Base-by-base conservation (phyloP, 2,888 invertebrate genomes). In the Romanomermis culicivorax region DNA sequence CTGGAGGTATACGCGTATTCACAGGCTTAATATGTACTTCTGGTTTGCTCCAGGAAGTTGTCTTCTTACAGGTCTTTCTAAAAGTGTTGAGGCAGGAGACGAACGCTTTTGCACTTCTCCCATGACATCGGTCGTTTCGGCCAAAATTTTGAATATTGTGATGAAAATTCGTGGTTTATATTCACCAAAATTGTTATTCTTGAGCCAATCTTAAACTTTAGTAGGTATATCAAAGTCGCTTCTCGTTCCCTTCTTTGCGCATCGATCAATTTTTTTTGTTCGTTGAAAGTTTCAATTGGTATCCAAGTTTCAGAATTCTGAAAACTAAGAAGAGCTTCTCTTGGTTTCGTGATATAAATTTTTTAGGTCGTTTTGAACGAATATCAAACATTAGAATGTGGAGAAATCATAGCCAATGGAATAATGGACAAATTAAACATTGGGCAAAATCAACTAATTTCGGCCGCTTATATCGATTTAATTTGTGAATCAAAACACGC, bases 381-480 rank as follows among this genome's bases (percentile, higher is more conserved):
- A 0, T 76, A 79, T 54, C 80, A 85, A 65, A 74, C 76, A 2
- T 55, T 76, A 0, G 78, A 79, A 62, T 77, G 80, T 25, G 86
- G 85, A 0, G 75, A 82, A 64, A 66, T 67, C 43, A 81, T 85
- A 55, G 85, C 83, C 0, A 66, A 76, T 24, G 75, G 78, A 50
- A 68, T 87, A 24, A 81, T 83, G 76, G 65, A 68, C 1, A 74
- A 79, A 63, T 74, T 88, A 1, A 78, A 75, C 20, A 75, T 86
- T 2, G 61, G 70, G 25, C 69, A 78, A 57, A 72, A 74, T 23
- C 78, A 82, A 68, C 72, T 85, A 29, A 73, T 85, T 48, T 71
- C 78, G 2, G 79, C 79, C 61, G 82, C 85, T 23, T 86, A 86
- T 70, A 75, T 82, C 65, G 85, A 86, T 71, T 45, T 45, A 23